Base-by-base conservation (phyloP, 2,113 vertebrate genomes). In the Camelus dromedarius region DNA sequence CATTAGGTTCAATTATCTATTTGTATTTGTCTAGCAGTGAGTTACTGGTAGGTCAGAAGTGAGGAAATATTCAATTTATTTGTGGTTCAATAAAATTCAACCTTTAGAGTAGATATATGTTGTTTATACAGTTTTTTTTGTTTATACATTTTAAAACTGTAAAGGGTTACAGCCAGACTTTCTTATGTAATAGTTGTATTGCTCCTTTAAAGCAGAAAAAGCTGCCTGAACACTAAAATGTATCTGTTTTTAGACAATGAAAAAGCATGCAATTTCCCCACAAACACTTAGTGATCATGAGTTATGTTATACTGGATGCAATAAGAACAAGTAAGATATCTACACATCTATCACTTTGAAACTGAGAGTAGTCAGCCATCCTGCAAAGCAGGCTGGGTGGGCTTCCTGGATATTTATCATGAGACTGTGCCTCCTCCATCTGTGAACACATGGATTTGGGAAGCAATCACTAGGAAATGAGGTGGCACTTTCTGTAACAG, bases 1-100 rank as follows among this genome's bases (percentile, higher is more conserved):
- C 70, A 95, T 46, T 84, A 84, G 58, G 54, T 84, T 75, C 60
- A 93, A 83, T 35, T 38, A 94, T 52, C 52, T 94, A 84, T 87
- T 92, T 94, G 15, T 79, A 70, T 98, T 92, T 85, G 16, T 91
- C n/a, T 15, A 83, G 32, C 73, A 92, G 60, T 72, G 35, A 91
- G n/a, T 75, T 90, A 75, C 18, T 66, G 5, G 10, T 48, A 85
- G 20, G 20, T 38, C 13, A 95, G 48, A 60, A 80, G 12, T 54
- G 14, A 90, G 80, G 86, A 93, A 95, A 93, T 24, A 95, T 19
- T 30, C 7, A 69, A 69, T 48, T 88, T 94, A 90, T 48, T 85
- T 91, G 50, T 54, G 12, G n/a, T 66, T 88, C 42, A 91, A 67
- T 58, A 81, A 84, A 83, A 81, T 81, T 52, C 93, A n/a, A 86